Conservation (phyloP, 2,797 vertebrate genomes). For the Lithobates sylvaticus region DNA sequence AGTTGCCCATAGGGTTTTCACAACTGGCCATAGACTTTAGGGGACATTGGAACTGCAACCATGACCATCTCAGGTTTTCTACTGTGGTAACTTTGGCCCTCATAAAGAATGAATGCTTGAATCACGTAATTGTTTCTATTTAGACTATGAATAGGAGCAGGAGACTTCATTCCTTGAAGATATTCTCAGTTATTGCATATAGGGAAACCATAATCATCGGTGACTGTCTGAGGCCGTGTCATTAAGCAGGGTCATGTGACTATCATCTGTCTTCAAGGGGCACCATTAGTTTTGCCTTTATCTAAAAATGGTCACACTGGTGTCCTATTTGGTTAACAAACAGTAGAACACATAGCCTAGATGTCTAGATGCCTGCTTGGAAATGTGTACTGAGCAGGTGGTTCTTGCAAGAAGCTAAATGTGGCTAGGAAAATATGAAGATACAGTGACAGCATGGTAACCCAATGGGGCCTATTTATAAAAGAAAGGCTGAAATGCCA, state of each 20-base stretch:
- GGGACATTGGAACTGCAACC: not conserved
- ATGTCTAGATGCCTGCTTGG: too few species aligned
- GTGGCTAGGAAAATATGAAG: not conserved
- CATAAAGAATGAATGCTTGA: too few species aligned
- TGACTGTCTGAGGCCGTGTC: not conserved
- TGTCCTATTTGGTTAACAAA: not conserved
- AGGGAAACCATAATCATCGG: not conserved
- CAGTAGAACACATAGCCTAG: not conserved
- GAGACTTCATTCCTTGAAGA: not conserved
- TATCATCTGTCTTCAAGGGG: not conserved
- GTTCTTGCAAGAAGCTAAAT: too few species aligned
- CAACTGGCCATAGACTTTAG: not conserved
- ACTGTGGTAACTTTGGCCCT: too few species aligned
- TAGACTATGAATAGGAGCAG: not conserved
- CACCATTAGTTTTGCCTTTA: not conserved
- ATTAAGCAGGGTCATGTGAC: not conserved
- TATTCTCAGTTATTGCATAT: not conserved
- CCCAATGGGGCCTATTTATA: not conserved
- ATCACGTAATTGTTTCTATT: too few species aligned
- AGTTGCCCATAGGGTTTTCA: not conserved
- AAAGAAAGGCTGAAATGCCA: not conserved
- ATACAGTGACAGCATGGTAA: not conserved
- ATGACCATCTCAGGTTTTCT: too few species aligned
- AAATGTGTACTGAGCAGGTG: too few species aligned
- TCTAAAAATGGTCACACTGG: too few species aligned